phyloP scores from a whole-genome alignment of 2,113 vertebrate species.

The Channa argus region DNA sequence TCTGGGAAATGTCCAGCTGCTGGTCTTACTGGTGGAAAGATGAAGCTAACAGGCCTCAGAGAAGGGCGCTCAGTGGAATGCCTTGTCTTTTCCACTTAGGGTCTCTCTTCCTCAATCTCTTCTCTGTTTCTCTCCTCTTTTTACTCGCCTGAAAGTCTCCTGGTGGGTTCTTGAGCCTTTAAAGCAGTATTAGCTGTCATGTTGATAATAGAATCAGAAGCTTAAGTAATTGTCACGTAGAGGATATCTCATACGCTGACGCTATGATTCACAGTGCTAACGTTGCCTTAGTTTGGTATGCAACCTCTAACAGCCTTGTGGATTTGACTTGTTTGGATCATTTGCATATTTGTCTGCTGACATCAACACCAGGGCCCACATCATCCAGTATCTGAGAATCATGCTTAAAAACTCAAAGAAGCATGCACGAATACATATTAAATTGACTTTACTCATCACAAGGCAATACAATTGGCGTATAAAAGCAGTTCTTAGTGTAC shows the following conservation, averaged over 20 bases:
- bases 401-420: neutral
- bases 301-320: neutral
- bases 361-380: neutral
- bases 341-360: neutral
- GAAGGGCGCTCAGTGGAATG: slow-evolving; percentile 20
- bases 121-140: slow-evolving; percentile 3
- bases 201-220: slow-evolving; percentile 51
- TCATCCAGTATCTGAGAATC: neutral
- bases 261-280: slow-evolving; percentile 10
- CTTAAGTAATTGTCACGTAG: slow-evolving; percentile 47
- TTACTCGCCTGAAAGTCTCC: slow-evolving; percentile 6
- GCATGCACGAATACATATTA: neutral
- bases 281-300: slow-evolving; percentile 11
- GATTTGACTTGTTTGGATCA: neutral
- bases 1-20: slow-evolving; percentile 57
- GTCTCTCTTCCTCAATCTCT: slow-evolving; percentile 27
- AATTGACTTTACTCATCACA: neutral
- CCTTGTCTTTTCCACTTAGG: slow-evolving; percentile 34
- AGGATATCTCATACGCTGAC: slow-evolving; percentile 5
- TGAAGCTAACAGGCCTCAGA: slow-evolving; percentile 56
- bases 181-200: slow-evolving; percentile 46
- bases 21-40: slow-evolving; percentile 58
- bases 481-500: too few relatives aligned
- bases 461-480: too few relatives aligned
- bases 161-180: slow-evolving; percentile 12